Conservation (phyloP, 2,888 invertebrate genomes). For the Melieria picta region DNA sequence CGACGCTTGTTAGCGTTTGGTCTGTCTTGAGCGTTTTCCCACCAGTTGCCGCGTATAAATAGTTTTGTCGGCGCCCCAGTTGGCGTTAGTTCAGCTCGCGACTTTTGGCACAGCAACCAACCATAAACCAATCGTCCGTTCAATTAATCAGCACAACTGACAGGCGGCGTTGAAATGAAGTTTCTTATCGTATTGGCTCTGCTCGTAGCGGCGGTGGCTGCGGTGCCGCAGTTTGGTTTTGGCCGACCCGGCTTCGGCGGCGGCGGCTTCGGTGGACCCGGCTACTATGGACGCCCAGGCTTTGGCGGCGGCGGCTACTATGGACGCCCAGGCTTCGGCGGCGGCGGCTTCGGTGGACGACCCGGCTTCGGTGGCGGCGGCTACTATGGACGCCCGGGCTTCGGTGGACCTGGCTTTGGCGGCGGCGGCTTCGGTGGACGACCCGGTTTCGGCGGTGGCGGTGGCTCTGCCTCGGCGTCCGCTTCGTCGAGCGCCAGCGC, state of each 20-base stretch:
- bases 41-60: too few species aligned
- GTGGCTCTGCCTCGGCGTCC: conserved; percentile 10
- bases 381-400: conserved; percentile 22
- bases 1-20: too few species aligned
- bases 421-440: conserved; percentile 27
- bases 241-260: conserved; percentile 27
- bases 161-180: conserved; percentile 49
- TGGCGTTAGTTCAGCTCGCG: too few species aligned
- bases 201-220: conserved; percentile 50
- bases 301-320: conserved; percentile 28
- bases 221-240: conserved; percentile 49
- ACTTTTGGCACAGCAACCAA: too few species aligned
- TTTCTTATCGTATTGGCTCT: conserved; percentile 53
- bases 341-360: conserved; percentile 28
- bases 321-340: conserved; percentile 32
- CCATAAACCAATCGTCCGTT: background rate
- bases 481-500: conserved; percentile 23
- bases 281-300: conserved; percentile 19
- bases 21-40: too few species aligned
- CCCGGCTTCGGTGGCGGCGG: conserved; percentile 14
- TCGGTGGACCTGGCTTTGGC: conserved; percentile 9
- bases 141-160: background rate
- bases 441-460: conserved; percentile 20
- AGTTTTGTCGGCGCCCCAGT: too few species aligned
- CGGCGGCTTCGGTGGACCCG: conserved; percentile 30